Evolutionary conservation across 2,888 invertebrate species (phyloP).

Genomic region (Scrobipalpa atriplicella): DNA sequence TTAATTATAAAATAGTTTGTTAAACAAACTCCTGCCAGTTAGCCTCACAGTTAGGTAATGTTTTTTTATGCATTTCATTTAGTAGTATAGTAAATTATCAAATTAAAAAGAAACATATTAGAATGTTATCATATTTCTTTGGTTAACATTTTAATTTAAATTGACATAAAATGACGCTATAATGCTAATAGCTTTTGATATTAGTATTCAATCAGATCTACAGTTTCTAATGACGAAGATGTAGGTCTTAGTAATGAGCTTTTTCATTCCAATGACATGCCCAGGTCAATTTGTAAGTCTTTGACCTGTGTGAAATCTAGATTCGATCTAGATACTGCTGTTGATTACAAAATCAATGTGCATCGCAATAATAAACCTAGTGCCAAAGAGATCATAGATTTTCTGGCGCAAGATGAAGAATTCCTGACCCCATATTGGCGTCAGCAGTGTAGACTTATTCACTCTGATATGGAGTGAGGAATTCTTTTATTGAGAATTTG

Average conservation of each 20-base stretch:
- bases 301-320: background rate
- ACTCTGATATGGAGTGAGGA: too few relatives aligned
- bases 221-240: background rate
- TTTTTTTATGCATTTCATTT: too few relatives aligned
- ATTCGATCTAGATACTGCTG: background rate
- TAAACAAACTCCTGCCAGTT: too few relatives aligned
- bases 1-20: too few relatives aligned
- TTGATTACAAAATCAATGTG: background rate
- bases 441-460: too few relatives aligned
- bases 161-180: background rate
- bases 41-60: too few relatives aligned
- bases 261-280: background rate
- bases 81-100: too few relatives aligned
- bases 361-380: background rate
- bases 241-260: slow-evolving; percentile 12
- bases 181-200: background rate
- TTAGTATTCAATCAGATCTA: slow-evolving; percentile 1
- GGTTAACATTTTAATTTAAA: too few relatives aligned
- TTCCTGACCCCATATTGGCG: background rate
- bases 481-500: too few relatives aligned
- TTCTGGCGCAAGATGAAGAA: background rate
- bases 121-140: too few relatives aligned
- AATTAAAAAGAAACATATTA: too few relatives aligned
- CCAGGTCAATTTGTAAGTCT: background rate
- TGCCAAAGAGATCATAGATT: slow-evolving; percentile 1